Evolutionary conservation across 2,113 vertebrate genomes (phyloP), one percentile per base, ranked within the genome.

Genomic region (Ondatra zibethicus): DNA sequence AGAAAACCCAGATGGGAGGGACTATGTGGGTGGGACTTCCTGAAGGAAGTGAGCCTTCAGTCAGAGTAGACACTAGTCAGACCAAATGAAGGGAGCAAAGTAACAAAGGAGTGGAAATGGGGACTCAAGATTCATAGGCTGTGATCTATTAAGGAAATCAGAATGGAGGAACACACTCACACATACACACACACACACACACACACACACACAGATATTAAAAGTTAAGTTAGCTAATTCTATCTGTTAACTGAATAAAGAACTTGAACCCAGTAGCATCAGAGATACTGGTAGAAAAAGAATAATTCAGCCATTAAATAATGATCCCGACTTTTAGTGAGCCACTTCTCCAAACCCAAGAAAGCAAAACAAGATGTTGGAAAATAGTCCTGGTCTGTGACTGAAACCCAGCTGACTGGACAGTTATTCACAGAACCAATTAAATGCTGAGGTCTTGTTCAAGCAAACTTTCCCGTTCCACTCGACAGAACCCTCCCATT

Each of bases 361-460:
- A 81, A 68, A 25, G 29, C 84, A 58, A 89, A 92, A 81, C 7
- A 55, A 39, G 5, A 82, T 45, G 1, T 1, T 88, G 31, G 42
- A 93, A 93, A 91, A 82, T 45, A 95, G 36, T 72, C 39, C 31
- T 77, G 39, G 13, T 75, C n/a, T 90, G 19, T 93, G 65, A 93
- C 84, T 45, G 50, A 66, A 36, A 65, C 58, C 42, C 23, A 76
- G 14, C 39, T 90, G 31, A 3, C 63, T 84, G 55, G n/a, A 94
- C 17, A 72, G 77, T 88, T 75, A 92, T 78, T 87, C 68, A 66
- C 77, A 87, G 52, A 82, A 21, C 14, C n/a, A 39, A 77, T 78
- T 96, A 76, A 89, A 92, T 39, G 25, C 68, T 45, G 9, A 19
- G 55, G 42, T 75, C 75, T 80, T 73, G 13, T 63, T 92, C 73